These are phyloP conservation scores for Syrphus vitripennis DNA, from an alignment of 2,888 invertebrate species.

Conservation along the genomic window DNA sequence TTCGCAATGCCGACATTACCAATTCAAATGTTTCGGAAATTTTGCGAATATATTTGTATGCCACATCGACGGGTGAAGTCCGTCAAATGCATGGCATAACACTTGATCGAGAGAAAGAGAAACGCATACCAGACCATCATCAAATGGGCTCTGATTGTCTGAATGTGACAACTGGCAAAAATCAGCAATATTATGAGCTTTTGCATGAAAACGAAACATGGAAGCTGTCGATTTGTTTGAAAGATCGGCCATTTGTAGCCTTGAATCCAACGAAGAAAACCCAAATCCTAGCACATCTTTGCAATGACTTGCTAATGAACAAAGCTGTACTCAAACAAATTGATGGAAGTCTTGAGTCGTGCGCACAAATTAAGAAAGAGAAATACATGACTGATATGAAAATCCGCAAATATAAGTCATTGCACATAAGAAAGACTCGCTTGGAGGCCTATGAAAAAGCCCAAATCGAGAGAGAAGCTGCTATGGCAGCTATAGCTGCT, in stretches of 20 bases:
- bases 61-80: conserved; percentile 93
- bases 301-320: conserved; percentile 96
- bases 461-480: conserved; percentile 79
- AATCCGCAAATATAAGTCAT: conserved; percentile 90
- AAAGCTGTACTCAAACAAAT: conserved; percentile 95
- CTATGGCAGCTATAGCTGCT: conserved; percentile 77
- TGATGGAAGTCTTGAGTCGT: conserved; percentile 92
- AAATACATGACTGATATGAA: conserved; percentile 96
- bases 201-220: conserved; percentile 90
- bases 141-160: conserved; percentile 86
- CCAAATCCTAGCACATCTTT: conserved; percentile 93
- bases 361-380: conserved; percentile 93
- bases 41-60: conserved; percentile 93
- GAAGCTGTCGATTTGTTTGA: conserved; percentile 90
- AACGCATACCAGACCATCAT: conserved; percentile 91
- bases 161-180: conserved; percentile 87
- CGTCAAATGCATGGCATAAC: conserved; percentile 91
- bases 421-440: conserved; percentile 89
- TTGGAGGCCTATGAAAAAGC: conserved; percentile 87
- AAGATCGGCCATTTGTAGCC: conserved; percentile 92
- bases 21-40: conserved; percentile 96
- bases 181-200: conserved; percentile 89
- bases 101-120: conserved; percentile 90
- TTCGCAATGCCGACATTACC: conserved; percentile 94
- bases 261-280: conserved; percentile 93